These are phyloP conservation scores for Agonopterix heracliana DNA, from an alignment of 2,888 invertebrate species.

Conservation along the genomic window DNA sequence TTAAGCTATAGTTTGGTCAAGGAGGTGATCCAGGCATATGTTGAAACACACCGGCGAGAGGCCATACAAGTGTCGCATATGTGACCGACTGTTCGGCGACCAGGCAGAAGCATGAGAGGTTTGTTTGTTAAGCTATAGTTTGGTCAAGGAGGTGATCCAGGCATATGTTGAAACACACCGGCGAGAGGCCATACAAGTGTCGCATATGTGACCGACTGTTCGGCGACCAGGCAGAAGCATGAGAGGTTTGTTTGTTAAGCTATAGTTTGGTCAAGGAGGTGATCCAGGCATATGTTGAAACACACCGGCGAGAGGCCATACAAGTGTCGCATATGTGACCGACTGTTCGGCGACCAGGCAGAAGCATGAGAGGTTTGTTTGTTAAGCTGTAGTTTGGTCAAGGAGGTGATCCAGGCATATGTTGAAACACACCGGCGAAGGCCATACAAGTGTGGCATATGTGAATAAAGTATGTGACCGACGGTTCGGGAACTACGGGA, in stretches of 20 bases:
- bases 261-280: too few relatives aligned
- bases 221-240: constrained; percentile 59
- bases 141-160: constrained; percentile 35
- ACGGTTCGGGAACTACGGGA: constrained; percentile 51
- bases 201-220: constrained; percentile 57
- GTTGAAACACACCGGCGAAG: constrained; percentile 58
- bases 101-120: constrained; percentile 65
- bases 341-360: constrained; percentile 53
- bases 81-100: constrained; percentile 56
- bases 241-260: constrained; percentile 42
- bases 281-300: constrained; percentile 61
- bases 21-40: too few relatives aligned
- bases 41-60: constrained; percentile 56
- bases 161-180: constrained; percentile 62
- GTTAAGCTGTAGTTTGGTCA: not conserved
- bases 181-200: constrained; percentile 55
- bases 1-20: too few relatives aligned
- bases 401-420: constrained; percentile 53
- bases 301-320: constrained; percentile 62
- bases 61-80: constrained; percentile 60
- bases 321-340: constrained; percentile 60
- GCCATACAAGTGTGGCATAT: constrained; percentile 59
- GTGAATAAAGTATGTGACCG: too few relatives aligned
- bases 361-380: constrained; percentile 56
- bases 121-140: not conserved